phyloP scores from a whole-genome alignment of 2,888 invertebrate species.

The Candidula unifasciata region DNA sequence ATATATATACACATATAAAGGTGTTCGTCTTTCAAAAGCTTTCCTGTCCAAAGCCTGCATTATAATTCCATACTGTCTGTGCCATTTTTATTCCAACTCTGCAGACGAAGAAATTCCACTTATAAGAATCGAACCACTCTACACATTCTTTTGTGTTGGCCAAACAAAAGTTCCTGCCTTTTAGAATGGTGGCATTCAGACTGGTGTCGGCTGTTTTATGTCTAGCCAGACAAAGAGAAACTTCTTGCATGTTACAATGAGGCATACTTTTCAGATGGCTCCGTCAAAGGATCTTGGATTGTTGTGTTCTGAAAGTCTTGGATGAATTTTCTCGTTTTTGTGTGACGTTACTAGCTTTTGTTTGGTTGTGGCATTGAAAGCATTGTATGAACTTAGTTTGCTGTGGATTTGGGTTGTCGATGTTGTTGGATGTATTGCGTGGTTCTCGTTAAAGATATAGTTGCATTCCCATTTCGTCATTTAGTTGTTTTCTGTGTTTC shows the following conservation, averaged over 20 bases:
- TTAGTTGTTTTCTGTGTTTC: not conserved
- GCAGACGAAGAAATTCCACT: no score
- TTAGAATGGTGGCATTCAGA: not conserved
- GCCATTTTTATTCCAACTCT: no score
- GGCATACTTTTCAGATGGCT: not conserved
- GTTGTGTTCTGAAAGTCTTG: not conserved
- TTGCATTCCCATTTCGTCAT: no score
- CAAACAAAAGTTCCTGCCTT: conserved; percentile 15
- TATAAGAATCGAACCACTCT: not conserved
- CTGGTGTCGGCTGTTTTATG: not conserved
- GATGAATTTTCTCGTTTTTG: not conserved
- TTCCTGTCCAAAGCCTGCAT: no score
- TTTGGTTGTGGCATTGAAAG: not conserved
- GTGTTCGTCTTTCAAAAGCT: no score
- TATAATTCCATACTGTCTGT: no score
- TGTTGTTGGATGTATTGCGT: not conserved
- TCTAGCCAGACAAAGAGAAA: not conserved
- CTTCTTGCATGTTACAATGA: conserved; percentile 6
- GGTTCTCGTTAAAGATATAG: no score
- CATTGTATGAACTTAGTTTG: not conserved
- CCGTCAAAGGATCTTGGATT: not conserved
- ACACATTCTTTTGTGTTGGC: not conserved
- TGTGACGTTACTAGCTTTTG: no score
- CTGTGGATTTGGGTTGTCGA: not conserved
- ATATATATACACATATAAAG: no score